Evolutionary conservation across 1,140 invertebrate species (phyloP).

Genomic region (Temnothorax curvispinosus): DNA sequence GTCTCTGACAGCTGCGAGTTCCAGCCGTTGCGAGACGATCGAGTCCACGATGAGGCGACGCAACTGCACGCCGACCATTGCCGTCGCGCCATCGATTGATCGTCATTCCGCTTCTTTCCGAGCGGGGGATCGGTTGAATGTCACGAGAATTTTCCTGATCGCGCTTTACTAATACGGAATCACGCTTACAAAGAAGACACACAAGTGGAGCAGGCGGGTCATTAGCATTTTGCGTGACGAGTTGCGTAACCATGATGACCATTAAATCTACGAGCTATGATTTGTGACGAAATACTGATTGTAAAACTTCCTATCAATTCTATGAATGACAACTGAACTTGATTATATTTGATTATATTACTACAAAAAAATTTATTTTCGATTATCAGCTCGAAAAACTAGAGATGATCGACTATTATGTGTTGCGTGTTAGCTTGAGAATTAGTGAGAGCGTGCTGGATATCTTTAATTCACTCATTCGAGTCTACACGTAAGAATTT

Average conservation of each 20-base stretch:
- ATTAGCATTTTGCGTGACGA: constrained; percentile 42
- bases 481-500: background rate
- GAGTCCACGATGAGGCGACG: constrained; percentile 50
- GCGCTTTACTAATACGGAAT: constrained; percentile 26
- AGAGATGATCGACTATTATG: background rate
- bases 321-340: background rate
- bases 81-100: constrained; percentile 46
- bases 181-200: background rate
- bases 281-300: constrained; percentile 34
- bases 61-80: constrained; percentile 37
- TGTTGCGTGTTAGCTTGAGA: background rate
- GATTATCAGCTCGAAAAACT: background rate
- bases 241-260: background rate
- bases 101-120: constrained; percentile 61
- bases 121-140: constrained; percentile 67
- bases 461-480: background rate
- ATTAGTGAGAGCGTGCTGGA: background rate
- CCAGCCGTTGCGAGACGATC: constrained; percentile 68
- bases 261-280: constrained; percentile 16
- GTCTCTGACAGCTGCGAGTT: constrained; percentile 65
- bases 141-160: constrained; percentile 69
- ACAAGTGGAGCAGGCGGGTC: background rate
- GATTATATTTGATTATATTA: background rate
- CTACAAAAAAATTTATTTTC: background rate
- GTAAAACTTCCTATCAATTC: constrained; percentile 20